Percentiles rank a stretch among this genome's conserved stretches.
Conservation (phyloP, 2,113 vertebrate genomes). For the Ceratotherium simum region DNA sequence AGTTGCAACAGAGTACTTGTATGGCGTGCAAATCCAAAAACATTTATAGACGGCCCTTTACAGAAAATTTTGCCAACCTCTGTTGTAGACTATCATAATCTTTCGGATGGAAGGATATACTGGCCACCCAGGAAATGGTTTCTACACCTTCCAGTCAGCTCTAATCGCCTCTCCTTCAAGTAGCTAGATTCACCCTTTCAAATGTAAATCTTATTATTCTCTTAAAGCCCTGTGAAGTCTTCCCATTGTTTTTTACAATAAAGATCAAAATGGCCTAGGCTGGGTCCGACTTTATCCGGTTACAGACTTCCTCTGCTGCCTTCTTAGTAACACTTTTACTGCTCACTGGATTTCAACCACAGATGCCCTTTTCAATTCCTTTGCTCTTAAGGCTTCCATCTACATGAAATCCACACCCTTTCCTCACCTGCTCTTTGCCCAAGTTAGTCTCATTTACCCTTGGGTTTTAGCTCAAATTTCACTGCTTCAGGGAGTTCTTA, state of each 20-base stretch:
- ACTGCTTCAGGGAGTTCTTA: neutral
- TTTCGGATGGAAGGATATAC: neutral
- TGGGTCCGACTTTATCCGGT: neutral
- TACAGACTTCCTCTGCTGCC: neutral
- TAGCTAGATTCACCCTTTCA: neutral
- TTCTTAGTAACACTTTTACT: neutral
- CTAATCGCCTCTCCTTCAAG: neutral
- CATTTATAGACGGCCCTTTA: neutral
- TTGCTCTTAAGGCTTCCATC: neutral
- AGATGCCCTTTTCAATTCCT: neutral
- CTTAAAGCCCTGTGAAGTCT: neutral
- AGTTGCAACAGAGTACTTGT: neutral
- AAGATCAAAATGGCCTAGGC: neutral
- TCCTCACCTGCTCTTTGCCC: neutral
- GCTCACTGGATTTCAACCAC: neutral
- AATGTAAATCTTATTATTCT: constrained; percentile 33
- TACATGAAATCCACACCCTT: neutral
- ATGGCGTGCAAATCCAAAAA: neutral
- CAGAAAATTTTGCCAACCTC: neutral
- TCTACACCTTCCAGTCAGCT: neutral
- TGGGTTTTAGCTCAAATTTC: neutral
- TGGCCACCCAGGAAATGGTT: neutral
- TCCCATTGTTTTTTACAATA: neutral
- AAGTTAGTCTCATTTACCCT: neutral
- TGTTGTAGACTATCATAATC: neutral